phyloP scores from a whole-genome alignment of 2,113 vertebrate species.

The Podilymbus podiceps region DNA sequence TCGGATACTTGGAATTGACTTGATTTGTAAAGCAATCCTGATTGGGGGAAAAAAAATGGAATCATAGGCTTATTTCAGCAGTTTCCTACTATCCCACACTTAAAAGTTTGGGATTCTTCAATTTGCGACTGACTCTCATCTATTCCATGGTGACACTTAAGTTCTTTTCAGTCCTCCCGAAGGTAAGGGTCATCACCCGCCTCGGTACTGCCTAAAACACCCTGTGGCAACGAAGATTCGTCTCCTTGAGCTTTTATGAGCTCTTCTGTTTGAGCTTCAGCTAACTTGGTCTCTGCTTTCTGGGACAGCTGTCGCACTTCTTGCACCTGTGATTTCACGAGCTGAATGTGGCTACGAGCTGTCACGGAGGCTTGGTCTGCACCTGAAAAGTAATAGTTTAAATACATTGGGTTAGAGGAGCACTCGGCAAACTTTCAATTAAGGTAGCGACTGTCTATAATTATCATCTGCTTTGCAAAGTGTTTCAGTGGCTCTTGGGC shows the following conservation, averaged over 20 bases:
- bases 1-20: not conserved
- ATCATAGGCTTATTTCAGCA: not conserved
- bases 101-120: not conserved
- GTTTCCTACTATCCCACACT: not conserved
- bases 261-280: constrained; percentile 85
- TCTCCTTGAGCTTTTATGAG: constrained; percentile 64
- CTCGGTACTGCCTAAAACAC: not conserved
- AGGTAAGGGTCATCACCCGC: constrained; percentile 74
- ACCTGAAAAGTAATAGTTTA: constrained; percentile 68
- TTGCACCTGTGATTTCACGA: constrained; percentile 84
- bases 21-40: not conserved
- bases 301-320: constrained; percentile 80
- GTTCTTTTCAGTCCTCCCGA: constrained; percentile 75
- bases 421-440: not conserved
- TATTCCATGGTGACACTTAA: not conserved
- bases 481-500: not conserved
- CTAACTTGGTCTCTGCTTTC: constrained; percentile 86
- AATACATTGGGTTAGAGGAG: not conserved
- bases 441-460: not conserved
- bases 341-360: constrained; percentile 81
- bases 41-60: not conserved
- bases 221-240: not conserved
- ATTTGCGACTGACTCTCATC: not conserved
- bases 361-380: constrained; percentile 86
- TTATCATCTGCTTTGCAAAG: not conserved